phyloP scores from a whole-genome alignment of 1,140 invertebrate genomes.

The Penaeus vannamei region DNA sequence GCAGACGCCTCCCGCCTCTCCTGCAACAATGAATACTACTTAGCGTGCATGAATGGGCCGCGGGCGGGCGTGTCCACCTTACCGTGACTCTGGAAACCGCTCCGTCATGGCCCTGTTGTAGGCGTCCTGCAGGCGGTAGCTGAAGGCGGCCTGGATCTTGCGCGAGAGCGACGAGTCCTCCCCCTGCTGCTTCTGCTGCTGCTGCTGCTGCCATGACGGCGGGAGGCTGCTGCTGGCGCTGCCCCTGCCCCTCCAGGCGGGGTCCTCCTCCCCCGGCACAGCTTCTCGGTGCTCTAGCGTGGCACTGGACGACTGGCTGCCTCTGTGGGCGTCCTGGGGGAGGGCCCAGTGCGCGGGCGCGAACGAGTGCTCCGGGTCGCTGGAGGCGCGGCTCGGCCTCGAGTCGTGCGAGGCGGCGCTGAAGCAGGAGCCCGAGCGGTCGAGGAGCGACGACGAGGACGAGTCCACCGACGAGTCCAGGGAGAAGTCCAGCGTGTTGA shows the following conservation, averaged over 20 bases:
- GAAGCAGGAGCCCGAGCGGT: not conserved
- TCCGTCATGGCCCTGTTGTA: conserved; percentile 45
- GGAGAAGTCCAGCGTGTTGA: conserved; percentile 3
- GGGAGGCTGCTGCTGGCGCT: not conserved
- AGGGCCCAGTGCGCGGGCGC: too few relatives aligned
- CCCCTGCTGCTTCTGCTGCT: not conserved
- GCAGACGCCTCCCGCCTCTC: too few relatives aligned
- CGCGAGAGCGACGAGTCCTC: conserved; percentile 36
- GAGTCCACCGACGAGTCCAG: not conserved
- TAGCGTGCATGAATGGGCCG: not conserved
- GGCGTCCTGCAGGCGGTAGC: conserved; percentile 44
- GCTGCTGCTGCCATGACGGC: not conserved
- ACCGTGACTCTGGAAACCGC: conserved; percentile 37
- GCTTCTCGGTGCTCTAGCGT: conserved; percentile 12
- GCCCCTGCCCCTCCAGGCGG: not conserved
- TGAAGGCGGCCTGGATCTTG: conserved; percentile 40
- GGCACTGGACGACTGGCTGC: conserved; percentile 18
- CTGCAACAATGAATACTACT: too few relatives aligned
- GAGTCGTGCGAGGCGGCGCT: conserved; percentile 5
- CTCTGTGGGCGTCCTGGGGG: not conserved
- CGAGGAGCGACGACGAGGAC: not conserved
- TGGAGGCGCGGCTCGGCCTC: not conserved
- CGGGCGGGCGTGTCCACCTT: not conserved
- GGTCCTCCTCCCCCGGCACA: not conserved
- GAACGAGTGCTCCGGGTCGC: not conserved